Base-by-base conservation (phyloP, 1,140 invertebrate genomes). In the Gonatopus flavifemur region DNA sequence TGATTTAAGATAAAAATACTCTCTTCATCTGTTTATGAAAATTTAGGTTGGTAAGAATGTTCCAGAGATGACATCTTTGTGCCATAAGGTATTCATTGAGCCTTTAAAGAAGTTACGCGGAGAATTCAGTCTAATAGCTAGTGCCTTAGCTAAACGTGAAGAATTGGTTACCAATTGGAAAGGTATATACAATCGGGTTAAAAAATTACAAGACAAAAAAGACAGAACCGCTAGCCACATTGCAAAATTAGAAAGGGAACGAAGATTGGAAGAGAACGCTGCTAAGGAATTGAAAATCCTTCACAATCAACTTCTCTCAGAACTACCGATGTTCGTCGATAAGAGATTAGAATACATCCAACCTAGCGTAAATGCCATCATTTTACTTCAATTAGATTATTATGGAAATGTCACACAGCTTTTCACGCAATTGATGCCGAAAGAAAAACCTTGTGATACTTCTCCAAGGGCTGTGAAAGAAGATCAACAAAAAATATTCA, bases 371-470 rank as follows among this genome's bases (percentile, higher is more conserved):
- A 67, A 77, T 36, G 77, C 78, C 18, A 48, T 80, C 2, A 74
- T 80, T 6, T 69, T 77, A 59, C 70, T 77, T 54, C 77, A 80
- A 35, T 55, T 79, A 20, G 70, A 78, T 49, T 78, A 78, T 52
- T 78, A 79, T 49, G 76, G 76, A 2, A 70, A 69, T 36, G 67
- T 67, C n/a, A 78, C 69, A 2, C 69, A 69, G 51, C 55, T 78
- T 21, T 80, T 77, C 33, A 77, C 69, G 4, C 62, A 78, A n/a
- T 52, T 79, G 7, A 71, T 76, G 63, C 66, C 65, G 8, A 21
- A 42, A 30, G 31, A 63, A n/a, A 66, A 61, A 42, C 31, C 40
- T 20, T 52, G 33, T 1, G 57, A 56, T 52, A 70, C 67, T 12
- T 53, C 62, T 5, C 60, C 51, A 0, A 65, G 53, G 18, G 15